Conservation (phyloP, 2,888 invertebrate genomes). For the Siphlonurus alternatus region DNA sequence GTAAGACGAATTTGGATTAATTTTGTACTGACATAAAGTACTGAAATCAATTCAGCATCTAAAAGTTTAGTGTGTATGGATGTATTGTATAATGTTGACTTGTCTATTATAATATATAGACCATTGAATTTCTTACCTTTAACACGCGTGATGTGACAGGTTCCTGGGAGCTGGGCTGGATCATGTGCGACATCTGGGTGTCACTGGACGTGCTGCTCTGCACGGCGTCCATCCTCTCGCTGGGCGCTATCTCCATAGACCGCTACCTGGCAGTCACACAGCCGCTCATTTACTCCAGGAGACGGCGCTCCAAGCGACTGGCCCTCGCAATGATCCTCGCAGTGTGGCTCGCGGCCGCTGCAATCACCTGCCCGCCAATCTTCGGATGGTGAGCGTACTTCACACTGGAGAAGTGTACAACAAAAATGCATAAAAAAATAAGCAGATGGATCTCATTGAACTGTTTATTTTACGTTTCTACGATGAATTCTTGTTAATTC, state of each 20-base stretch:
- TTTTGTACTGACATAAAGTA: too few species aligned
- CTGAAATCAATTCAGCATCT: too few species aligned
- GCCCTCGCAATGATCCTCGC: conserved; percentile 74
- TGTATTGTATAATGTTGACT: too few species aligned
- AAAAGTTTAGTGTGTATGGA: too few species aligned
- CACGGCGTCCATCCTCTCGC: conserved; percentile 81
- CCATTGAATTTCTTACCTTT: too few species aligned
- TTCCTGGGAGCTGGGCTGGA: conserved; percentile 78
- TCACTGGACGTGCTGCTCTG: conserved; percentile 85
- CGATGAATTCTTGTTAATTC: too few species aligned
- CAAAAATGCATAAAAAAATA: not conserved
- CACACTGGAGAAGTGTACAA: conserved; percentile 4
- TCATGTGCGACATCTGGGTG: conserved; percentile 81
- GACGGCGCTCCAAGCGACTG: conserved; percentile 66
- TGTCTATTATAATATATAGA: too few species aligned
- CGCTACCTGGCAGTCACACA: conserved; percentile 87
- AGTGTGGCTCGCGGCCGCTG: conserved; percentile 78
- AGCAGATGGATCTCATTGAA: too few species aligned
- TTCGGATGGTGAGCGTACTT: conserved; percentile 64
- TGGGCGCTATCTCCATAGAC: conserved; percentile 84
- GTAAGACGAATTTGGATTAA: too few species aligned
- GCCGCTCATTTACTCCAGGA: conserved; percentile 78
- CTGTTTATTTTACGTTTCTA: too few species aligned
- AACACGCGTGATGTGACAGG: too few species aligned
- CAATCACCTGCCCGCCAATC: conserved; percentile 89